Evolutionary conservation across 2,888 invertebrate species (phyloP).

Genomic region (Bombylius major): DNA sequence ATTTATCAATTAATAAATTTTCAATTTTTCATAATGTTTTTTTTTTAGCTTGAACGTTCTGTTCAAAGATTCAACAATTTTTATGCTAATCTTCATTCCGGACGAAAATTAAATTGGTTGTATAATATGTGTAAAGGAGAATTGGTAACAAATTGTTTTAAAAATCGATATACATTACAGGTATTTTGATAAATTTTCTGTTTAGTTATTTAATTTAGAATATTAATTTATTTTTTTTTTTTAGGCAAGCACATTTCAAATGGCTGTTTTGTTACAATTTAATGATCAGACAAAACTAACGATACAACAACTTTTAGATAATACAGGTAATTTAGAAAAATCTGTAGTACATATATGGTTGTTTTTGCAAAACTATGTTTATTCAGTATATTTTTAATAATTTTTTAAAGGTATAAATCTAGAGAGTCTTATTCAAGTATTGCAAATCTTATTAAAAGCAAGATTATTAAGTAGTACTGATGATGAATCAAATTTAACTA

Average conservation of each 20-base stretch:
- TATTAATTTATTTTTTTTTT: too few species aligned
- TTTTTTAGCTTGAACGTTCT: conserved; percentile 63
- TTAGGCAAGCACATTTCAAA: conserved; percentile 90
- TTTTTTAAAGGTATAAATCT: conserved; percentile 27
- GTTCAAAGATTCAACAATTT: conserved; percentile 91
- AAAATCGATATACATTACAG: conserved; percentile 47
- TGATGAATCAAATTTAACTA: conserved; percentile 61
- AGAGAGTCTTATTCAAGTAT: conserved; percentile 51
- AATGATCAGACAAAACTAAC: conserved; percentile 81
- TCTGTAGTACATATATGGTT: too few species aligned
- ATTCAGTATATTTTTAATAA: too few species aligned
- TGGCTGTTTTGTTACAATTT: conserved; percentile 95
- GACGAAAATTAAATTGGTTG: conserved; percentile 95
- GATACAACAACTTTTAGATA: conserved; percentile 72
- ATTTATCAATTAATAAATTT: too few species aligned
- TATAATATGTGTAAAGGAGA: conserved; percentile 99
- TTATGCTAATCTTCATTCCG: conserved; percentile 92
- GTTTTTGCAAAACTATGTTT: too few species aligned
- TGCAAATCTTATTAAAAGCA: conserved; percentile 89
- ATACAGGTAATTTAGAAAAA: conserved; percentile 43
- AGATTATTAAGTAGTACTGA: conserved; percentile 72
- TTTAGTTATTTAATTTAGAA: too few species aligned
- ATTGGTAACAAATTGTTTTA: conserved; percentile 90
- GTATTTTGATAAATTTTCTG: conserved; percentile 25
- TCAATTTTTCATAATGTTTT: too few species aligned